Conservation (phyloP, 1,140 invertebrate genomes). For the Berghia stephanieae region DNA sequence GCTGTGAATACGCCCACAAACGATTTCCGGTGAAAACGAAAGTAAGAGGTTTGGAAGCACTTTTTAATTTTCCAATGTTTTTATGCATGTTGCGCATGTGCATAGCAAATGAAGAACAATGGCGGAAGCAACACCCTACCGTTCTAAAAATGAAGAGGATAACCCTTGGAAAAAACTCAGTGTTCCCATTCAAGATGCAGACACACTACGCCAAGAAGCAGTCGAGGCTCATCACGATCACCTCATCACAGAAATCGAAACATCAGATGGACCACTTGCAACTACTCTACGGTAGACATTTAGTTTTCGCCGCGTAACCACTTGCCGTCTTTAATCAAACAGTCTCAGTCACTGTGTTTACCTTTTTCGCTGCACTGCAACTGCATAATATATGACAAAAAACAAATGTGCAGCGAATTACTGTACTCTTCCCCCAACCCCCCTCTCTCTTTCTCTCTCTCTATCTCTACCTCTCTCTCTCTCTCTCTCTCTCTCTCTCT, state of each 20-base stretch:
- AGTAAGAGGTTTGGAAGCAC: too few species aligned
- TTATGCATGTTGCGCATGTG: conserved; percentile 49
- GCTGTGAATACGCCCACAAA: too few species aligned
- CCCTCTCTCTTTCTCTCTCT: too few species aligned
- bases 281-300: conserved; percentile 58
- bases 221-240: conserved; percentile 63
- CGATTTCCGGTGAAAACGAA: too few species aligned
- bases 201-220: conserved; percentile 56
- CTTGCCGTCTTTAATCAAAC: background rate
- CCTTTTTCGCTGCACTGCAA: too few species aligned
- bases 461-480: too few species aligned
- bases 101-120: conserved; percentile 43
- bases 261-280: conserved; percentile 63
- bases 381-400: too few species aligned
- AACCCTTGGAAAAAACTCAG: conserved; percentile 53
- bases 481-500: too few species aligned
- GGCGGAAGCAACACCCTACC: conserved; percentile 61
- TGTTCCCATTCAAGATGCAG: conserved; percentile 56
- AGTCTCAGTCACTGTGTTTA: too few species aligned
- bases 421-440: too few species aligned
- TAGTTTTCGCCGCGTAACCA: background rate
- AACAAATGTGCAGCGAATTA: too few species aligned
- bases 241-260: conserved; percentile 66
- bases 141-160: conserved; percentile 38
- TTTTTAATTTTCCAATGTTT: too few species aligned